Percentiles rank a stretch among this genome's conserved stretches.
These are phyloP conservation scores for Brachyhypopomus occidentalis DNA, from an alignment of 2,113 vertebrate genomes.

Conservation along the genomic window DNA sequence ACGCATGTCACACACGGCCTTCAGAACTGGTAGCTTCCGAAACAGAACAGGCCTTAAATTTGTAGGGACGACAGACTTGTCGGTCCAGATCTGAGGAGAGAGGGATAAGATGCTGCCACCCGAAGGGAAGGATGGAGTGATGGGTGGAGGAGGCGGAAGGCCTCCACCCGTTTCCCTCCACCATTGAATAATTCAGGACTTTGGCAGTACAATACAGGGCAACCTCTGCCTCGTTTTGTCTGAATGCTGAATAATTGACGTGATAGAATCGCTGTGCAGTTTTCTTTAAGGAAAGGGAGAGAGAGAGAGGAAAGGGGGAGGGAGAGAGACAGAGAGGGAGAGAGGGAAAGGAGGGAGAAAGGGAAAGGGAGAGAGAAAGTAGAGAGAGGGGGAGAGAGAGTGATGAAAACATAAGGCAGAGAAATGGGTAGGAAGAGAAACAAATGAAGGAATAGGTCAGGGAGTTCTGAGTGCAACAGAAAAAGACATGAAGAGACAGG, in stretches of 20 bases:
- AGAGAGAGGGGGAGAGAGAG: not conserved
- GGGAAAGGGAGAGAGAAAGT: not conserved
- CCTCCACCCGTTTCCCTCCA: constrained; percentile 26
- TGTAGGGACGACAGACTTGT: not conserved
- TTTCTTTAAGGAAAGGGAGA: not conserved
- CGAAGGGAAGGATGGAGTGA: not conserved
- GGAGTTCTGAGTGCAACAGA: not conserved
- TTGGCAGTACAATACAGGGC: constrained; percentile 45
- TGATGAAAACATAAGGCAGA: not conserved
- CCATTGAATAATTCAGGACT: constrained; percentile 52
- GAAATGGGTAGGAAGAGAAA: not conserved
- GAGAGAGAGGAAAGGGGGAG: not conserved
- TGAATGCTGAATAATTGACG: constrained; percentile 55
- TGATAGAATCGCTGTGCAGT: constrained; percentile 44
- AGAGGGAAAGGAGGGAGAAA: no score
- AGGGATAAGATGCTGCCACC: not conserved
- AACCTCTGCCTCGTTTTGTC: constrained; percentile 48
- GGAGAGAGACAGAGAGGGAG: not conserved
- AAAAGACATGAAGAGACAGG: not conserved
- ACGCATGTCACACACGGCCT: not conserved
- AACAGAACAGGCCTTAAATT: not conserved
- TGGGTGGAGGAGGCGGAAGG: constrained; percentile 1
- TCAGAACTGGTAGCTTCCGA: not conserved
- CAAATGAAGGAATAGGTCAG: no score
- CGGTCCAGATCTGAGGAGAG: constrained; percentile 1